Percentiles rank a stretch among this genome's conserved stretches.
Conservation (phyloP, 2,888 invertebrate genomes). For the Lepas anatifera region DNA sequence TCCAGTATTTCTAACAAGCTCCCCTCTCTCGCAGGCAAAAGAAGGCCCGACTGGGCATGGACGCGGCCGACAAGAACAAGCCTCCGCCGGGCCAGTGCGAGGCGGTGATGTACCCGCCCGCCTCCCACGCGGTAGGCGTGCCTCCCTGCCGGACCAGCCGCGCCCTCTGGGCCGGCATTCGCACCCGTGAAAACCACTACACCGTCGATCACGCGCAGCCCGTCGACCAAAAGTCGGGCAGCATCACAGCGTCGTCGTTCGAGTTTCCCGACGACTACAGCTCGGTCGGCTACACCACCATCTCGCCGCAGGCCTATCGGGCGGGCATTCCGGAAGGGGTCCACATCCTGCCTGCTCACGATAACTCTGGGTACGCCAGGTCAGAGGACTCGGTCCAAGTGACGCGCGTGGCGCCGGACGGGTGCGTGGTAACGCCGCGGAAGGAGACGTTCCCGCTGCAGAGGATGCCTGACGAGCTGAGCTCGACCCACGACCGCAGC, state of each 20-base stretch:
- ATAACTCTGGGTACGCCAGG: constrained; percentile 65
- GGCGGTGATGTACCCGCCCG: constrained; percentile 45
- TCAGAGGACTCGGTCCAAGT: constrained; percentile 47
- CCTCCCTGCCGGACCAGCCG: constrained; percentile 49
- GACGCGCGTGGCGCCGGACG: constrained; percentile 19
- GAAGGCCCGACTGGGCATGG: constrained; percentile 24
- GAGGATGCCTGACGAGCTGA: constrained; percentile 5
- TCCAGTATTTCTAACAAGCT: neutral
- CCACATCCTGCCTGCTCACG: constrained; percentile 32
- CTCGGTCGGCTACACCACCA: constrained; percentile 21
- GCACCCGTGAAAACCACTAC: constrained; percentile 26
- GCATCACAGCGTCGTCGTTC: constrained; percentile 14
- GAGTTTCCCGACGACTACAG: constrained; percentile 23
- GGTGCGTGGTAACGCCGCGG: constrained; percentile 21
- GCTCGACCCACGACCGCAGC: too few species aligned
- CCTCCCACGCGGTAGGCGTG: constrained; percentile 36
- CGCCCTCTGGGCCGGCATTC: constrained; percentile 65
- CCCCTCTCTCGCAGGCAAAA: constrained; percentile 22
- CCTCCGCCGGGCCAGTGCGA: constrained; percentile 42
- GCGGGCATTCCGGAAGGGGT: neutral
- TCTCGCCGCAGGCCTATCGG: constrained; percentile 15
- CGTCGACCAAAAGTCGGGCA: constrained; percentile 25
- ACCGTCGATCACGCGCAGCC: constrained; percentile 27
- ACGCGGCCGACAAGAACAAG: constrained; percentile 26
- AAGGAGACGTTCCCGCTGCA: constrained; percentile 15